Percentiles rank a stretch among this genome's conserved stretches.
These are phyloP conservation scores for Eptesicus fuscus DNA, from an alignment of 2,113 vertebrate species.

Conservation along the genomic window DNA sequence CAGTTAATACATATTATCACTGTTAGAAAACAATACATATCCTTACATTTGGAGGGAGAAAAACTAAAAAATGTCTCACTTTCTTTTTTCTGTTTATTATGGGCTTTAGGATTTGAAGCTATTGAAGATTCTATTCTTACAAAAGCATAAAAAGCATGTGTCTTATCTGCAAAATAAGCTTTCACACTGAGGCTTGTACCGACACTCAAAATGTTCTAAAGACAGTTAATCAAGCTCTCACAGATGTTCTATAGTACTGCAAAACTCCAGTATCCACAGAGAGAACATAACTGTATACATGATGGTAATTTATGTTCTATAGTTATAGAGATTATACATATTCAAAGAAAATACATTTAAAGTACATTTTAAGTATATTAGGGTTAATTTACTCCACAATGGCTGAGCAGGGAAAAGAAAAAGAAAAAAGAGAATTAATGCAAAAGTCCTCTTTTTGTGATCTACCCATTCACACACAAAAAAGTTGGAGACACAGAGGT, in stretches of 20 bases:
- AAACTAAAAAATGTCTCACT: not conserved
- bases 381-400: not conserved
- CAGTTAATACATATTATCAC: not conserved
- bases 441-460: not conserved
- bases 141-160: not conserved
- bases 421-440: not conserved
- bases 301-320: not conserved
- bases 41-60: not conserved
- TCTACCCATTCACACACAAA: not conserved
- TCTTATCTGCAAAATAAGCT: not conserved
- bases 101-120: not conserved
- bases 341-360: not conserved
- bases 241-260: not conserved
- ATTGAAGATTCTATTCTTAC: not conserved
- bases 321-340: not conserved
- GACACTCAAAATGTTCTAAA: not conserved
- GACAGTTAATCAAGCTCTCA: not conserved
- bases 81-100: conserved; percentile 25
- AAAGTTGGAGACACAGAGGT: not conserved
- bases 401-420: not conserved
- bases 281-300: not conserved
- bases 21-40: conserved; percentile 5
- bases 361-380: not conserved
- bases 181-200: not conserved
- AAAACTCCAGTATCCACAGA: not conserved